phyloP scores from a whole-genome alignment of 1,140 invertebrate genomes.

The Odontomachus brunneus region DNA sequence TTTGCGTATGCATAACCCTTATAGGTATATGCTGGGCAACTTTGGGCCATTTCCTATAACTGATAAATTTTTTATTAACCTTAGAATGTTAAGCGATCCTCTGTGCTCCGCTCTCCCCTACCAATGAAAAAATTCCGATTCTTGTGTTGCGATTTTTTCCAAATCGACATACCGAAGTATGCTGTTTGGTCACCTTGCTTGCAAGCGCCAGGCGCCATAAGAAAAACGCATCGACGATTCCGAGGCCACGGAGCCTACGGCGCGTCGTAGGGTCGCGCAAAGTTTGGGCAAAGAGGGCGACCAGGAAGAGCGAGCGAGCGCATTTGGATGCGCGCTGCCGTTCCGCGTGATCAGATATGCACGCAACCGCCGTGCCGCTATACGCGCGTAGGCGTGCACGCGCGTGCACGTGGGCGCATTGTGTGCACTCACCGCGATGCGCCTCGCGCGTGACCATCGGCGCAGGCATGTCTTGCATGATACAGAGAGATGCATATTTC shows the following conservation, averaged over 20 bases:
- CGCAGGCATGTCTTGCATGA: background rate
- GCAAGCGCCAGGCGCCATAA: no score
- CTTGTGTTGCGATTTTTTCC: no score
- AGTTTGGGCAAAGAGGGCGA: slow-evolving; percentile 9
- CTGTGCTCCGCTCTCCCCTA: no score
- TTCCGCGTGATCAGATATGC: slow-evolving; percentile 81
- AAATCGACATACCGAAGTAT: no score
- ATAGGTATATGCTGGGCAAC: no score
- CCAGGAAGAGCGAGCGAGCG: slow-evolving; percentile 42
- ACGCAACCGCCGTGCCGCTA: slow-evolving; percentile 64
- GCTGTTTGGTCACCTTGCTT: no score
- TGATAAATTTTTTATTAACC: no score
- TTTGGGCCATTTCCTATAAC: no score
- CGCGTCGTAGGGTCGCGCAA: background rate
- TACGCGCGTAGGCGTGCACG: slow-evolving; percentile 41
- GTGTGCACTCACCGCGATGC: slow-evolving; percentile 7
- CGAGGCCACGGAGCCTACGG: background rate
- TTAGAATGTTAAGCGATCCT: no score
- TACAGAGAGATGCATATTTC: background rate
- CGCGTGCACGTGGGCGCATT: slow-evolving; percentile 27
- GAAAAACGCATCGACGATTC: background rate
- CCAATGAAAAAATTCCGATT: no score
- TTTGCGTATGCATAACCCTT: no score
- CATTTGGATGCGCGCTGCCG: slow-evolving; percentile 75
- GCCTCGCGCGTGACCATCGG: slow-evolving; percentile 35